Percentiles rank a stretch among this genome's conserved stretches.
phyloP scores from a whole-genome alignment of 2,113 vertebrate genomes.

The Todiramphus saurophagus region DNA sequence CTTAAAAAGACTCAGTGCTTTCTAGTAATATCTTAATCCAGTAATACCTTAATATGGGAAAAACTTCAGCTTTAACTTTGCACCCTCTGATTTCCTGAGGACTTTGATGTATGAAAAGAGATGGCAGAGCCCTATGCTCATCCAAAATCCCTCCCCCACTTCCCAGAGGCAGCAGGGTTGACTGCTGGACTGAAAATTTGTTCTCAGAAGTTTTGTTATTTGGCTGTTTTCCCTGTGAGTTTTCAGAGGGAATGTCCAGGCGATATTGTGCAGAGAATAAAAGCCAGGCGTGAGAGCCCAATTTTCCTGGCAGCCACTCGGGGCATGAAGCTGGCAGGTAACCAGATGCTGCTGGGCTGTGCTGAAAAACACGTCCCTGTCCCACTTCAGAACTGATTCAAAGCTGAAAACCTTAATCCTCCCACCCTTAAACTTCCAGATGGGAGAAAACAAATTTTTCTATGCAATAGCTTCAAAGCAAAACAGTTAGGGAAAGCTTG shows the following conservation, averaged over 20 bases:
- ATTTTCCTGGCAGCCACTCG: neutral
- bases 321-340: neutral
- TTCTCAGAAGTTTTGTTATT: neutral
- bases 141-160: neutral
- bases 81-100: neutral
- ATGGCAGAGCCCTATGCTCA: neutral
- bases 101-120: neutral
- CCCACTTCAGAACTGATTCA: neutral
- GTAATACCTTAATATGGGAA: neutral
- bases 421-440: neutral
- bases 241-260: neutral
- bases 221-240: neutral
- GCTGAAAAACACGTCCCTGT: neutral
- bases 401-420: neutral
- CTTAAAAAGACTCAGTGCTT: neutral
- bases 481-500: neutral
- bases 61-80: neutral
- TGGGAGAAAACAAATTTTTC: neutral
- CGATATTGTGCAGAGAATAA: neutral
- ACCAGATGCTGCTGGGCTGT: neutral
- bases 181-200: neutral
- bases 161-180: fast-evolving
- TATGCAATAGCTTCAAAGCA: neutral
- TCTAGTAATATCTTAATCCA: neutral
- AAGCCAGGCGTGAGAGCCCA: neutral